These are phyloP conservation scores for Mirounga angustirostris DNA, from an alignment of 2,113 vertebrate genomes.

Conservation along the genomic window DNA sequence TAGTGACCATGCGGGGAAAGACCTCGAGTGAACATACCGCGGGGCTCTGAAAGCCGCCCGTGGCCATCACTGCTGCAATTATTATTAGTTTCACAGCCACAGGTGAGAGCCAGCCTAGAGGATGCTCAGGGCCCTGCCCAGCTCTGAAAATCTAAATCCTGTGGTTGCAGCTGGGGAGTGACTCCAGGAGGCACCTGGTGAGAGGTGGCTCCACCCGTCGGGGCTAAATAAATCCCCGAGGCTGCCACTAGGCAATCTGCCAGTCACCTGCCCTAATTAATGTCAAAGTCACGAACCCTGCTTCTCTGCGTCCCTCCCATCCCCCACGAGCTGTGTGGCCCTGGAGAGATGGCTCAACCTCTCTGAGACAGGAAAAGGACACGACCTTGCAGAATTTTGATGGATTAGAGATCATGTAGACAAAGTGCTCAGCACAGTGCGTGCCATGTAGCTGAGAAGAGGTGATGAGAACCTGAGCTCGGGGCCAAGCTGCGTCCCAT, in stretches of 20 bases:
- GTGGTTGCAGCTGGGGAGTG: slow-evolving; percentile 72
- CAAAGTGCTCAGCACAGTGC: neutral
- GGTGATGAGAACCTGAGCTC: neutral
- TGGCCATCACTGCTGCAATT: neutral
- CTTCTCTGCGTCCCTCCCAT: neutral
- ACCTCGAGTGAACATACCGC: too few relatives aligned
- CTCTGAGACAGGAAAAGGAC: neutral
- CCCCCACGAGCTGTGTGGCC: neutral
- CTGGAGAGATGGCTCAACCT: slow-evolving; percentile 19
- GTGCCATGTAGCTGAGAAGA: neutral
- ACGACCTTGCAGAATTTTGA: neutral
- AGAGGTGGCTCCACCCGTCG: slow-evolving; percentile 71
- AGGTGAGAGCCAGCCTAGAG: neutral
- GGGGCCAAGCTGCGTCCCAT: neutral
- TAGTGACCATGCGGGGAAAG: neutral
- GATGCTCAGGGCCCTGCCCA: slow-evolving; percentile 67
- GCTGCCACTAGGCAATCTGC: slow-evolving; percentile 24
- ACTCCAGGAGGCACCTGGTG: slow-evolving; percentile 73
- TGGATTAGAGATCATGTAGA: neutral
- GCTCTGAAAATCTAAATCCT: slow-evolving; percentile 65
- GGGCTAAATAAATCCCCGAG: slow-evolving; percentile 72
- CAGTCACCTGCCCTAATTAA: neutral
- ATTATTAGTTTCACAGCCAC: slow-evolving; percentile 22
- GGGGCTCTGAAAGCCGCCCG: neutral
- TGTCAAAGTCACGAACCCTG: neutral